phyloP scores from a whole-genome alignment of 2,888 invertebrate species.

The Mactromeris polynyma region DNA sequence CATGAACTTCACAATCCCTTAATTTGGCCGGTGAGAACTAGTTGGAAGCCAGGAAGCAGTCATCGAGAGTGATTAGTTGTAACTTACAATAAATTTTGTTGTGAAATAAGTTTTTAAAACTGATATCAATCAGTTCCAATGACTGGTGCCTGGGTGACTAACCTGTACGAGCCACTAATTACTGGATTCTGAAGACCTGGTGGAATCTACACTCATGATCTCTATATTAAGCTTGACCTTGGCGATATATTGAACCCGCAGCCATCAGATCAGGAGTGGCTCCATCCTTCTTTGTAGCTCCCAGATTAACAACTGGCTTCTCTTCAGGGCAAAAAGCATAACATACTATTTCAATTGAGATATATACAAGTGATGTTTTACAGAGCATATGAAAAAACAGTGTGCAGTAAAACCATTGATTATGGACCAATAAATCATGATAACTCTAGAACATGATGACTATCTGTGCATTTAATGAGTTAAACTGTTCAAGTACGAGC shows the following conservation, averaged over 20 bases:
- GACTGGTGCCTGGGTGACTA: background rate
- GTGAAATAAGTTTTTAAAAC: too few species aligned
- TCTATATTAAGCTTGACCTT: background rate
- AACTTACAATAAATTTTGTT: too few species aligned
- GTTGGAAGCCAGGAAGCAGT: too few species aligned
- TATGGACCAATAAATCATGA: background rate
- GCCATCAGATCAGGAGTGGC: background rate
- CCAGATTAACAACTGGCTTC: background rate
- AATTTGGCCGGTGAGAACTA: too few species aligned
- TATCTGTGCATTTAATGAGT: constrained; percentile 7
- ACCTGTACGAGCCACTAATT: background rate
- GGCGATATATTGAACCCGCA: background rate
- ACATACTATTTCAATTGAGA: background rate
- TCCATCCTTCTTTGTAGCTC: background rate
- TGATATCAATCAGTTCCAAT: too few species aligned
- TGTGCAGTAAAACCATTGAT: background rate
- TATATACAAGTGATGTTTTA: background rate
- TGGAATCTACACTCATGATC: background rate
- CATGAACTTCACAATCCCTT: too few species aligned
- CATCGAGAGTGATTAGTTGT: too few species aligned
- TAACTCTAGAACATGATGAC: background rate
- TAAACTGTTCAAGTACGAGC: background rate
- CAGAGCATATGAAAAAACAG: background rate
- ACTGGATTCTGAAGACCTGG: background rate
- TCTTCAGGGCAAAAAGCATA: background rate